Conservation (phyloP, 1,140 invertebrate species). For the Tetraneura akinire region DNA sequence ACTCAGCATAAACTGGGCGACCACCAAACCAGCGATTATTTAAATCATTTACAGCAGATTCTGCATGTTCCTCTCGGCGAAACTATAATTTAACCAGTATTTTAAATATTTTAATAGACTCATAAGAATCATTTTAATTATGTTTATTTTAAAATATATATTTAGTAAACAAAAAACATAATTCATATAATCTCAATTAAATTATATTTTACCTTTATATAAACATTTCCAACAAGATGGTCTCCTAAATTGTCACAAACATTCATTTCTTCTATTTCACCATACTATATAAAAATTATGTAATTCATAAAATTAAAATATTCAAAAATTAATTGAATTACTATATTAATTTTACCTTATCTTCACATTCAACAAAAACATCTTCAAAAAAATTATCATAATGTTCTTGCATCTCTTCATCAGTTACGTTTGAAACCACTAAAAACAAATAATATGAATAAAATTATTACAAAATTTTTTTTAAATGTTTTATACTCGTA, state of each 20-base stretch:
- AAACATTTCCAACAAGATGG: conserved; percentile 97
- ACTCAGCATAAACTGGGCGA: conserved; percentile 95
- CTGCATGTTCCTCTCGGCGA: conserved; percentile 96
- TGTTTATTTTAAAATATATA: no score
- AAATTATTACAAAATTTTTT: no score
- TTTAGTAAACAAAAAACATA: no score
- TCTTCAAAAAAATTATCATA: conserved; percentile 99
- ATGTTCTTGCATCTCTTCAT: conserved; percentile 98
- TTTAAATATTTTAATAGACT: no score
- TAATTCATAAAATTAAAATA: background rate
- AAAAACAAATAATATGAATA: conserved; percentile 38
- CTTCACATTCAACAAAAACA: conserved; percentile 97
- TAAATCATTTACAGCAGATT: conserved; percentile 92
- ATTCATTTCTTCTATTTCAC: conserved; percentile 99
- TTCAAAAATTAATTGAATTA: background rate
- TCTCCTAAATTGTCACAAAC: conserved; percentile 99
- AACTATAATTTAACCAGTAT: conserved; percentile 73
- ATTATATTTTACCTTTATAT: conserved; percentile 77
- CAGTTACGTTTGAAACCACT: conserved; percentile 87
- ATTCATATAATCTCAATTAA: no score
- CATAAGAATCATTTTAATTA: no score
- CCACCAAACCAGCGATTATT: conserved; percentile 99
- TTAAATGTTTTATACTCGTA: no score
- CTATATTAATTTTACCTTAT: conserved; percentile 68
- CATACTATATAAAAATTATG: conserved; percentile 72